A percentile compares a stretch with the other conserved stretches of the same genome.
phyloP scores from a whole-genome alignment of 2,113 vertebrate genomes.

The Rhinoderma darwinii region DNA sequence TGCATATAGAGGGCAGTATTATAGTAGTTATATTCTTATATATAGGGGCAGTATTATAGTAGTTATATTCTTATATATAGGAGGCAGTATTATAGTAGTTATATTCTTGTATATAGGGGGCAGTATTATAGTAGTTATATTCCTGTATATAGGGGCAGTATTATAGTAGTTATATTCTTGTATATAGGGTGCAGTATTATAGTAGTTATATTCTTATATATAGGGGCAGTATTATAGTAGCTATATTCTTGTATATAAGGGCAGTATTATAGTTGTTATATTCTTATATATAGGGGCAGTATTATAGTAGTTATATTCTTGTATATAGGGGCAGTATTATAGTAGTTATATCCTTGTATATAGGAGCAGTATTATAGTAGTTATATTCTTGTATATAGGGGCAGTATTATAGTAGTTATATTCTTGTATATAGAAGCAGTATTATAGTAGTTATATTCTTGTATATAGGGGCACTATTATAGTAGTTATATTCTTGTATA shows the following conservation, averaged over 20 bases:
- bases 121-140: background rate
- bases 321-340: background rate
- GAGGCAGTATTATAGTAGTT: constrained; percentile 12
- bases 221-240: background rate
- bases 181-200: background rate
- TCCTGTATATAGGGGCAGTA: background rate
- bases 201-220: background rate
- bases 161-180: background rate
- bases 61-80: background rate
- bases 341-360: too few species aligned
- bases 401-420: background rate
- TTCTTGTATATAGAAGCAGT: background rate
- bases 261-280: too few species aligned
- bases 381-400: background rate
- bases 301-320: constrained; percentile 9
- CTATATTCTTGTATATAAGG: too few species aligned
- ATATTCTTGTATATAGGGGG: background rate
- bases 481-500: background rate
- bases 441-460: background rate
- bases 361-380: background rate
- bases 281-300: too few species aligned
- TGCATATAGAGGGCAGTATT: background rate
- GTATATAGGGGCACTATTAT: too few species aligned
- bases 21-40: background rate
- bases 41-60: background rate